A percentile compares a stretch with the other conserved stretches of the same genome.
These are phyloP conservation scores for Podiceps cristatus DNA, from an alignment of 2,113 vertebrate genomes.

Conservation along the genomic window DNA sequence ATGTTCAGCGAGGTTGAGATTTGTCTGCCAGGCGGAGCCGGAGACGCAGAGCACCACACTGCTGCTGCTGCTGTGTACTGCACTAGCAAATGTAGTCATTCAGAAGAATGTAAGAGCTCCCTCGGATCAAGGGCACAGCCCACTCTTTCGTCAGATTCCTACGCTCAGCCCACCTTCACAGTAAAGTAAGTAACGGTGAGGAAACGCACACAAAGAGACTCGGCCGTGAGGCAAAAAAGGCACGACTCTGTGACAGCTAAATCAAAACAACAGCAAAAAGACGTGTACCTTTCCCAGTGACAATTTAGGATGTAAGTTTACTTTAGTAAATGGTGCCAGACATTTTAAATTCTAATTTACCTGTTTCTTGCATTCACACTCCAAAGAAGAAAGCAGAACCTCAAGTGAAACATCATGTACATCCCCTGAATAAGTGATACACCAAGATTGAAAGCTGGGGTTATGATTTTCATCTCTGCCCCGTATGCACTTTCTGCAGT, in stretches of 20 bases:
- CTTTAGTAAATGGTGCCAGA: background rate
- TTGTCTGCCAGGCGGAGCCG: constrained; percentile 27
- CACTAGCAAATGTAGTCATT: constrained; percentile 34
- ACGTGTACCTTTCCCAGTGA: background rate
- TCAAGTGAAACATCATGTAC: background rate
- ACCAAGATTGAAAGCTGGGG: background rate
- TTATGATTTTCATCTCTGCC: background rate
- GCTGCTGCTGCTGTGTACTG: constrained; percentile 54
- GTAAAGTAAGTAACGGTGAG: background rate
- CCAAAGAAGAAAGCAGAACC: background rate
- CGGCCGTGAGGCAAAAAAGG: background rate
- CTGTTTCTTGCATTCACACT: background rate
- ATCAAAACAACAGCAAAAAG: constrained; percentile 28
- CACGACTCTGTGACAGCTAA: background rate
- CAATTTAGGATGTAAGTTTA: background rate
- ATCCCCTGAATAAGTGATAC: background rate
- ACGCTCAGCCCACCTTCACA: constrained; percentile 74
- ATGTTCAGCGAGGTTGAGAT: constrained; percentile 22
- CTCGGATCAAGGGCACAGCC: constrained; percentile 61
- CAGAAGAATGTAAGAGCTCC: constrained; percentile 9
- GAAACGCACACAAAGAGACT: constrained; percentile 8
- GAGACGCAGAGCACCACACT: constrained; percentile 53
- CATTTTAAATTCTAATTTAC: background rate
- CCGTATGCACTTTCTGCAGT: background rate
- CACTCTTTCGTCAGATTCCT: constrained; percentile 75